Base-by-base conservation (phyloP, 1,140 invertebrate genomes). In the Lerema accius region DNA sequence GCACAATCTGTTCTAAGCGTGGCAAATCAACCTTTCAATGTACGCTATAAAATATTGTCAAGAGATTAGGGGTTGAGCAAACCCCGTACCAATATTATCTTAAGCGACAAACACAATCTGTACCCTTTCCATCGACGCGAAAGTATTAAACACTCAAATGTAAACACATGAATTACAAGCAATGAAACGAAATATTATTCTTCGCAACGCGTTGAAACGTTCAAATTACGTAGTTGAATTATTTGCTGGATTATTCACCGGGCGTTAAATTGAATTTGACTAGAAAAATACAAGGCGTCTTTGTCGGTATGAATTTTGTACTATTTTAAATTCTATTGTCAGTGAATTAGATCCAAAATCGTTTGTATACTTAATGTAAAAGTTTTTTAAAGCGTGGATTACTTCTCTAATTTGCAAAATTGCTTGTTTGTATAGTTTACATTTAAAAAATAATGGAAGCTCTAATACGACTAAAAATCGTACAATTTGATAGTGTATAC, bases 31-130 rank as follows among this genome's bases (percentile, higher is more conserved):
- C 19, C 19, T 23, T 64, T 35, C 56, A 61, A 63, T 70, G 65
- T 67, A 63, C 71, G 69, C 71, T 66, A 71, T 76, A 70, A 71
- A 73, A 76, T 78, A 84, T 84, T 82, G 82, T 71, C 73, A 49
- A 53, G 50, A 76, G 78, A 85, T 82, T 82, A 80, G 63, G 59
- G 56, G 58, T 62, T 71, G 69, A 77, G 51, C 16, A 65, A 63
- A 78, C 51, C 62, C 49, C 50, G 4, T 59, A 65, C 55, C 66
- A 74, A 76, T 71, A 64, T 78, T 73, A 63, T 70, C 49, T 66
- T 66, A 71, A 48, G 16, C 43, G 40, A 63, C 48, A 60, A 50
- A 46, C 16, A 28, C 35, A 45, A 51, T 45, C 40, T 42, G 37
- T 59, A 63, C 59, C 59, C 63, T 42, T 55, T 67, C 13, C 58